Evolutionary conservation across 2,797 vertebrate species (phyloP), one percentile per base, ranked within the genome.

Genomic region (Cirrhinus molitorella): DNA sequence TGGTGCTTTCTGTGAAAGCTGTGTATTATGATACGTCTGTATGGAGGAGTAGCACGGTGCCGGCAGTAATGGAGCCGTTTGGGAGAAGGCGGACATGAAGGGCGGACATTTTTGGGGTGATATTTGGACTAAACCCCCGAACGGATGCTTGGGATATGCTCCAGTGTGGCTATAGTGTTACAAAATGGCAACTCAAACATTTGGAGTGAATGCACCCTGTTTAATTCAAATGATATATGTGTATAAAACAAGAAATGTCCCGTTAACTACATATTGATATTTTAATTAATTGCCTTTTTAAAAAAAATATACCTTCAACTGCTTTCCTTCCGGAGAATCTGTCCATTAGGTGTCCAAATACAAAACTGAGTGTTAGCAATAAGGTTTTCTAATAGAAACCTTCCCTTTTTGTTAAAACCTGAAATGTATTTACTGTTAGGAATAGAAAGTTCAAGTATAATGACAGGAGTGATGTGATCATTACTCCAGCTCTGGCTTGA

Each of bases 1-100:
- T 85, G 88, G 94, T 96, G 98, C 98, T 99, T 99, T 99, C 98
- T 95, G 95, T 99, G 98, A 99, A 99, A 99, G 98, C 96, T 95
- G 25, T 65, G 89, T 93, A 91, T 79, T 17, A 83, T 19, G 37
- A 72, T 65, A 59, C 13, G 5, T 40, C 40, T 37, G 65, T 83
- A 63, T 65, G 51, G 59, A 71, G 49, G 59, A 78, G 14, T 17
- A n/a, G 8, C 21, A 70, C 23, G 21, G n/a, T 45, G 67, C 45
- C 43, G 70, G 28, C 16, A 80, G 28, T 70, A n/a, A 73, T 61
- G 14, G 82, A 85, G 57, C 61, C 9, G 92, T 83, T 84, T 80
- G 53, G 83, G 77, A 86, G 76, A 78, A 82, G 43, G 65, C 55
- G 23, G 23, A 57, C 16, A 40, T 17, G 57, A 84, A 45, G 67